phyloP scores from a whole-genome alignment of 2,888 invertebrate genomes.

The Sarcophaga carnaria region DNA sequence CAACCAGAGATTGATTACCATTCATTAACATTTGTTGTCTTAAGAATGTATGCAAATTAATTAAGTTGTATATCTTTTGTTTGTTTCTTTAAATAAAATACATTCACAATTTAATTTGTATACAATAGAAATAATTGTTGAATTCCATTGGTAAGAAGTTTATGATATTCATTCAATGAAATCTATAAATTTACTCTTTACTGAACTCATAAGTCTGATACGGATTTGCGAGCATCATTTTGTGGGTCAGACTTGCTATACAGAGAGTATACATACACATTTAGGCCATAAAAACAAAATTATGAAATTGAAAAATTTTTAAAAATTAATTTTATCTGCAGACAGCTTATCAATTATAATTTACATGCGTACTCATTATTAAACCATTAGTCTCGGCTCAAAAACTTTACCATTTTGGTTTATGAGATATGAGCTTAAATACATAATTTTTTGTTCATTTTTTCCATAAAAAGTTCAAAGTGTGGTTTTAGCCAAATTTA shows the following conservation, averaged over 20 bases:
- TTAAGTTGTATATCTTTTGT: too few species aligned
- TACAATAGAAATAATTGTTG: too few species aligned
- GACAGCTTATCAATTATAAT: constrained; percentile 21
- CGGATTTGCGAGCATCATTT: not conserved
- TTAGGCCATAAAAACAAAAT: not conserved
- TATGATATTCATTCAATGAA: not conserved
- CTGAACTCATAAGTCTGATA: too few species aligned
- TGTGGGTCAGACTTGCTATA: too few species aligned
- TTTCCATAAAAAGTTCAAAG: not conserved
- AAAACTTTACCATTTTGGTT: constrained; percentile 24
- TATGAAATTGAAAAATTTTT: not conserved
- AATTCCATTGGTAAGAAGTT: too few species aligned
- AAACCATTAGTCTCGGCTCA: constrained; percentile 35
- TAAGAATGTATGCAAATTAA: too few species aligned
- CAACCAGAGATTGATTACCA: too few species aligned
- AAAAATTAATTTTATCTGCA: constrained; percentile 10
- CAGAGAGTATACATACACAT: too few species aligned
- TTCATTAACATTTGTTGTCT: too few species aligned
- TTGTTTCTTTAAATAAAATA: too few species aligned
- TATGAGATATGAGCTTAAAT: not conserved
- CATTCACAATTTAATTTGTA: too few species aligned
- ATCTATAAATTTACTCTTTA: too few species aligned
- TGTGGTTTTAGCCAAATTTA: not conserved
- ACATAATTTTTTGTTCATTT: not conserved
- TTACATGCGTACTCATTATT: constrained; percentile 28